Conservation (phyloP, 2,888 invertebrate species). For the Pammene fasciana region DNA sequence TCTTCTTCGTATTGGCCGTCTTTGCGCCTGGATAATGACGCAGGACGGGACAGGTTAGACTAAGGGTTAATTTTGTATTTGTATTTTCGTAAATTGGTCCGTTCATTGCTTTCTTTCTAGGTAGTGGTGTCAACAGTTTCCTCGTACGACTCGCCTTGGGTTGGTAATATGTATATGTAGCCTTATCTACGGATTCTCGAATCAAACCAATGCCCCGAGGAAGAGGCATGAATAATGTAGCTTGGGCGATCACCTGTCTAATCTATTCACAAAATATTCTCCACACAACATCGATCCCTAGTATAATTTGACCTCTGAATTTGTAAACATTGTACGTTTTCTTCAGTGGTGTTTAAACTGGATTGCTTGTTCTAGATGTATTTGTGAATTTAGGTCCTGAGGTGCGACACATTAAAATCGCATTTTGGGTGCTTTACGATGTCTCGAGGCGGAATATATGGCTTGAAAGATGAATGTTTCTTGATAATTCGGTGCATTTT, state of each 20-base stretch:
- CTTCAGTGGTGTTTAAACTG: neutral
- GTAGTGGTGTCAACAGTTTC: neutral
- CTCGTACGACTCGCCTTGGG: neutral
- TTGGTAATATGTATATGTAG: neutral
- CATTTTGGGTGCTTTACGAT: constrained; percentile 14
- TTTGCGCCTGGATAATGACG: no score
- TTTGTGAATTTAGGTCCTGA: neutral
- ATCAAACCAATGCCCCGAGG: constrained; percentile 12
- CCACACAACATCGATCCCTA: neutral
- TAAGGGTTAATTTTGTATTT: no score
- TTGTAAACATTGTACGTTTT: neutral
- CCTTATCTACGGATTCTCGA: constrained; percentile 14
- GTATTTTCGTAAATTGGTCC: neutral
- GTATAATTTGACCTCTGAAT: neutral
- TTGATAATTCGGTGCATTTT: constrained; percentile 18
- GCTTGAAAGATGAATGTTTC: constrained; percentile 15
- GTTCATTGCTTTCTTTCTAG: no score
- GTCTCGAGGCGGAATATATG: constrained; percentile 16
- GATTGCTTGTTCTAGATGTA: neutral
- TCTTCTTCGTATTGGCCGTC: no score
- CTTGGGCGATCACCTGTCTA: constrained; percentile 18
- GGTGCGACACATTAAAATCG: constrained; percentile 29
- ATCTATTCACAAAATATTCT: constrained; percentile 2
- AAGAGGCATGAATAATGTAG: constrained; percentile 23
- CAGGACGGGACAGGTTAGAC: no score